phyloP scores from a whole-genome alignment of 2,113 vertebrate genomes.

The Cryptomyrus ogoouensis region DNA sequence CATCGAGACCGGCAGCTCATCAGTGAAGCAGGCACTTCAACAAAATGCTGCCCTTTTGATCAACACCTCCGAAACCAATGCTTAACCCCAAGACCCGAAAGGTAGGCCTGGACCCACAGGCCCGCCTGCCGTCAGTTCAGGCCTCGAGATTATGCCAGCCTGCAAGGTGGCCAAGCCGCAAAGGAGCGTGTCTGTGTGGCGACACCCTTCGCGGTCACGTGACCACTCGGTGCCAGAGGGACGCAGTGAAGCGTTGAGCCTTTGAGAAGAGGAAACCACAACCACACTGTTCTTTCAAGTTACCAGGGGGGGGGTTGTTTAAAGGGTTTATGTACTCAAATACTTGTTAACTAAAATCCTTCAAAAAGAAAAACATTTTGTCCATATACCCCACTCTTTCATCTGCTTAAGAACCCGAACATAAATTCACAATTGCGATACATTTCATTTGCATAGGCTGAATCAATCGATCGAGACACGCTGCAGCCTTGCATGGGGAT shows the following conservation, averaged over 20 bases:
- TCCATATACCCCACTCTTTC: not conserved
- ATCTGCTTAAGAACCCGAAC: not conserved
- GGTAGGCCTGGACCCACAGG: too few relatives aligned
- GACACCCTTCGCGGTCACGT: not conserved
- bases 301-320: not conserved
- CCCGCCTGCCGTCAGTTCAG: not conserved
- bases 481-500: not conserved
- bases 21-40: not conserved
- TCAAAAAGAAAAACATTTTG: not conserved
- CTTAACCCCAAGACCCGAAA: not conserved
- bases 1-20: constrained; percentile 10
- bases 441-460: not conserved
- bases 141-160: not conserved
- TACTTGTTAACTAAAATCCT: not conserved
- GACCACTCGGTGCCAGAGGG: not conserved
- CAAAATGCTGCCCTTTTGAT: not conserved
- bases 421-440: not conserved
- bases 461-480: not conserved
- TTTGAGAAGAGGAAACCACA: constrained; percentile 49
- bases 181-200: too few relatives aligned
- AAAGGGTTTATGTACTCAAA: not conserved
- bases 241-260: constrained; percentile 27
- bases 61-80: not conserved
- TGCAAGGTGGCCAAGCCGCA: not conserved
- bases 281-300: constrained; percentile 32